Conservation (phyloP, 2,888 invertebrate species). For the Sphaeridia pumilis region DNA sequence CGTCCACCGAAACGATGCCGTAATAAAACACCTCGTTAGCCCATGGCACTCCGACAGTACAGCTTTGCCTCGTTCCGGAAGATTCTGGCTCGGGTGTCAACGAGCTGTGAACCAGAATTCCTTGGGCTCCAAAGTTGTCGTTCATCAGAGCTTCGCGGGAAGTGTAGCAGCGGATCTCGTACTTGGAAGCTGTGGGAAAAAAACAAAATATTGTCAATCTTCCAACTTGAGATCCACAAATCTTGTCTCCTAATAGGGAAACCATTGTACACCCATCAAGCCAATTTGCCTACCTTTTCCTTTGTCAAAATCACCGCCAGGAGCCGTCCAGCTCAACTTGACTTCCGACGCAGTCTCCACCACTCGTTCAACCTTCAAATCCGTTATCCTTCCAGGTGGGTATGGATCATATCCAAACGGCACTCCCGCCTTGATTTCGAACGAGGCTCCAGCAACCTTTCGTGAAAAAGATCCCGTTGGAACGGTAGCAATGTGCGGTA, state of each 20-base stretch:
- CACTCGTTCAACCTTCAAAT: slow-evolving; percentile 37
- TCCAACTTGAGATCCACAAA: not conserved
- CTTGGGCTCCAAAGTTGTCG: slow-evolving; percentile 36
- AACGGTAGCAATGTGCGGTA: slow-evolving; percentile 35
- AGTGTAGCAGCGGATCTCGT: slow-evolving; percentile 38
- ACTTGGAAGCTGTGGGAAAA: slow-evolving; percentile 30
- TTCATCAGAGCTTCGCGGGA: slow-evolving; percentile 36
- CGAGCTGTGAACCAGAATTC: slow-evolving; percentile 36
- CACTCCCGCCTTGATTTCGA: slow-evolving; percentile 34
- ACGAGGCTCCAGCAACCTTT: slow-evolving; percentile 35
- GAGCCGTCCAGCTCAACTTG: slow-evolving; percentile 39
- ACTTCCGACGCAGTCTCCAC: slow-evolving; percentile 36
- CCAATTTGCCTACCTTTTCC: slow-evolving; percentile 37
- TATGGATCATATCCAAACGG: slow-evolving; percentile 35
- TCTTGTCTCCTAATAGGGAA: not conserved
- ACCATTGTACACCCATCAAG: slow-evolving; percentile 1
- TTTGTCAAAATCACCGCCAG: slow-evolving; percentile 39
- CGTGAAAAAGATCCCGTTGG: slow-evolving; percentile 36
- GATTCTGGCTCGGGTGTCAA: slow-evolving; percentile 36
- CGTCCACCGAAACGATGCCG: slow-evolving; percentile 37
- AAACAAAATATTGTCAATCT: not conserved
- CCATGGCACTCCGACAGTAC: slow-evolving; percentile 37
- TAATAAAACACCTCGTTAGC: slow-evolving; percentile 38
- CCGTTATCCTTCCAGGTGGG: slow-evolving; percentile 38
- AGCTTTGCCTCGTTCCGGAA: slow-evolving; percentile 36